These are phyloP conservation scores for Eleginops maclovinus DNA, from an alignment of 2,113 vertebrate genomes.

Conservation along the genomic window DNA sequence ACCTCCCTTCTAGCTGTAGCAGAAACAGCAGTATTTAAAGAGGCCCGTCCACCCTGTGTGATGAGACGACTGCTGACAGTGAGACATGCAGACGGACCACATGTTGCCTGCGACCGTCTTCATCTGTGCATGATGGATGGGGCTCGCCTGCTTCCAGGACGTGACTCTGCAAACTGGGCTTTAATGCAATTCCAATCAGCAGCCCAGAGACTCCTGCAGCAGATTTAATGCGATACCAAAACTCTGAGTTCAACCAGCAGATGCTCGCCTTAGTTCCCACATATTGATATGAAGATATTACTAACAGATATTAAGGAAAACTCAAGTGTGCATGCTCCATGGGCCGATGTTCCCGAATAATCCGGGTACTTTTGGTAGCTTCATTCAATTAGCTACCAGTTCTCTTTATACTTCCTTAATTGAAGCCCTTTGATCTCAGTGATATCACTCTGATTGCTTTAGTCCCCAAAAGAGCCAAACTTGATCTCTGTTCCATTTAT, in stretches of 20 bases:
- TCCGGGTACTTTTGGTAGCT: no score
- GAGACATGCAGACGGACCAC: slow-evolving; percentile 35
- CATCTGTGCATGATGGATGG: slow-evolving; percentile 63
- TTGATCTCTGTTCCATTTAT: background rate
- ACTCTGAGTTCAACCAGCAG: slow-evolving; percentile 28
- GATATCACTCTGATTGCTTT: slow-evolving; percentile 20
- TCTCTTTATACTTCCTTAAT: no score
- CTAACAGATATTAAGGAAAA: no score
- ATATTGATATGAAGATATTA: no score
- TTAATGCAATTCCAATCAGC: slow-evolving; percentile 60
- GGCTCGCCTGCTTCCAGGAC: slow-evolving; percentile 46
- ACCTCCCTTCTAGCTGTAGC: background rate
- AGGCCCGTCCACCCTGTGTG: slow-evolving; percentile 12
- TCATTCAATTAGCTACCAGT: no score
- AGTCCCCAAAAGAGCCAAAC: background rate
- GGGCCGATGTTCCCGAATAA: no score
- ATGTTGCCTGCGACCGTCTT: slow-evolving; percentile 56
- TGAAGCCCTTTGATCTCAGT: slow-evolving; percentile 1
- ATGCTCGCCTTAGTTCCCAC: slow-evolving; percentile 8
- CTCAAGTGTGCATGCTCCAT: no score
- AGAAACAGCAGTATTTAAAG: background rate
- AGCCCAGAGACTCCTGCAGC: slow-evolving; percentile 27
- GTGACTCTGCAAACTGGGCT: slow-evolving; percentile 39
- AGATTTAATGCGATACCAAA: background rate
- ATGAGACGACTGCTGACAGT: slow-evolving; percentile 52